Percentiles rank a stretch among this genome's conserved stretches.
Evolutionary conservation across 2,888 invertebrate genomes (phyloP).

Genomic region (Endotricha flammealis): DNA sequence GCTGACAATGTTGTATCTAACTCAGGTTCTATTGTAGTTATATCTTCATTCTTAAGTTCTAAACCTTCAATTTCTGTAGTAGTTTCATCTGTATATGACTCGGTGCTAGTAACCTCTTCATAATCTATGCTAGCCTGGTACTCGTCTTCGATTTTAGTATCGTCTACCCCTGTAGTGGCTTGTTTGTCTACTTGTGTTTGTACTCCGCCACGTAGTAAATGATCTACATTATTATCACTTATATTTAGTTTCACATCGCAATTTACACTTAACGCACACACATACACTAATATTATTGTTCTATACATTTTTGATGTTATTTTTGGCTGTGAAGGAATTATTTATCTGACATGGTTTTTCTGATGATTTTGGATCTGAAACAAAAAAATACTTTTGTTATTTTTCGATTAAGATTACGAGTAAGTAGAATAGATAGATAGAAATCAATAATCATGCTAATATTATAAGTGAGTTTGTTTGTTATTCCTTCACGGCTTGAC

Average conservation of each 20-base stretch:
- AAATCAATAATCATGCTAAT: no score
- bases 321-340: no score
- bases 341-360: conserved; percentile 1
- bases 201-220: conserved; percentile 13
- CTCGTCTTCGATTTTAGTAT: conserved; percentile 4
- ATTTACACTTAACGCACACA: conserved; percentile 7
- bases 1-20: conserved; percentile 20
- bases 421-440: no score
- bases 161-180: no score
- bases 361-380: conserved; percentile 1
- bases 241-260: conserved; percentile 12
- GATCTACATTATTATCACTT: conserved; percentile 6
- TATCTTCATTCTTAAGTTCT: conserved; percentile 2
- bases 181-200: conserved; percentile 6
- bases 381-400: no score
- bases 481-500: no score
- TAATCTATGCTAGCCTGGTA: conserved; percentile 3
- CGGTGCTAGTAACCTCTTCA: conserved; percentile 1
- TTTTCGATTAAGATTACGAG: no score
- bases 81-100: conserved; percentile 4
- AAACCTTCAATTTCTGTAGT: conserved; percentile 11
- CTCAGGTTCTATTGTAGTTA: conserved; percentile 13
- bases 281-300: conserved; percentile 11
- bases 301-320: conserved; percentile 12
- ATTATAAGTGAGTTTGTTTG: no score